These are phyloP conservation scores for Troides aeacus DNA, from an alignment of 2,888 invertebrate genomes.

Conservation along the genomic window DNA sequence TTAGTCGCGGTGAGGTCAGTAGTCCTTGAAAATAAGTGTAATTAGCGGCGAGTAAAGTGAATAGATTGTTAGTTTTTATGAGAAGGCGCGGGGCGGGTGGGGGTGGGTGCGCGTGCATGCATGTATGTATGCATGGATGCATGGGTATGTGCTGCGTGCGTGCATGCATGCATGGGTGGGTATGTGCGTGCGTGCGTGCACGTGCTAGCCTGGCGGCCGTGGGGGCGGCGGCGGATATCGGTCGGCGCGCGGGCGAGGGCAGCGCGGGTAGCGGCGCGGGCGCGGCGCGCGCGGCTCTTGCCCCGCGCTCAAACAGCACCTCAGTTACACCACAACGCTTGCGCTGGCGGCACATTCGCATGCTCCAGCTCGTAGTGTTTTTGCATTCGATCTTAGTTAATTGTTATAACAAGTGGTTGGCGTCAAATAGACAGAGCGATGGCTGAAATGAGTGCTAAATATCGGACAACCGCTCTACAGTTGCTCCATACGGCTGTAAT, in stretches of 20 bases:
- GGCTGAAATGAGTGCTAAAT: conserved; percentile 1
- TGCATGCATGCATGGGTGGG: too few relatives aligned
- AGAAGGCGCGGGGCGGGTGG: conserved; percentile 29
- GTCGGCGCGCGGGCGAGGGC: conserved; percentile 18
- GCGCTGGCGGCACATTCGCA: conserved; percentile 63
- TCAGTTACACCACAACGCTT: conserved; percentile 78
- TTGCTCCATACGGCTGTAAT: conserved; percentile 43
- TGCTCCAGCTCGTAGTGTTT: conserved; percentile 30
- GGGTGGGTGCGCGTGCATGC: too few relatives aligned
- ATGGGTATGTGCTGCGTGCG: too few relatives aligned
- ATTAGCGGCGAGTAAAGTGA: conserved; percentile 42
- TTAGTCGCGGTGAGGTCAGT: not conserved
- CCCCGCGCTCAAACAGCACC: conserved; percentile 42
- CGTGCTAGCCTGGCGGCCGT: too few relatives aligned
- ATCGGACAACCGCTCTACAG: conserved; percentile 32
- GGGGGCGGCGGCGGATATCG: too few relatives aligned
- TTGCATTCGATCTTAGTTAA: not conserved
- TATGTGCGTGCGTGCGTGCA: too few relatives aligned
- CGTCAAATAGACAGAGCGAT: not conserved
- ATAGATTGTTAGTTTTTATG: conserved; percentile 49
- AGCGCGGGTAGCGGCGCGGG: conserved; percentile 44
- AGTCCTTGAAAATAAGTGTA: conserved; percentile 38
- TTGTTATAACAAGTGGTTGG: not conserved
- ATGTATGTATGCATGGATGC: too few relatives aligned
- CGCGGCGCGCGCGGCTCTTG: conserved; percentile 45